Conservation (phyloP, 2,888 invertebrate genomes). For the Cephus pulcher region DNA sequence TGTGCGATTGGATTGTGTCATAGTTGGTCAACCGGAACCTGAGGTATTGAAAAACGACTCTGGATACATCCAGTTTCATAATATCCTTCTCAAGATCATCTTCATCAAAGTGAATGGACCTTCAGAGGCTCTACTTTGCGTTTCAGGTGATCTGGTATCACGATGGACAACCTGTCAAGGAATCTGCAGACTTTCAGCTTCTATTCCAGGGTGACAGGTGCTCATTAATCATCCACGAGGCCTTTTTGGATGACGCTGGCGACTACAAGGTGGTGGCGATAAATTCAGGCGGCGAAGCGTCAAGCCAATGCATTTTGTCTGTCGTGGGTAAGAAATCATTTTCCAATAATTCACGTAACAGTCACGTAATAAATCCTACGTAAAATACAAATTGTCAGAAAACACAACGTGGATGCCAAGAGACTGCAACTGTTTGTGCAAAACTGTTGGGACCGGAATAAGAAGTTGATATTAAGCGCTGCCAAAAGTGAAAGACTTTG, state of each 20-base stretch:
- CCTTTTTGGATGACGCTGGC: constrained; percentile 81
- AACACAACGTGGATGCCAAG: neutral
- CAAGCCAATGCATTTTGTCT: constrained; percentile 76
- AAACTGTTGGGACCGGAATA: neutral
- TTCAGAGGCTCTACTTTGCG: neutral
- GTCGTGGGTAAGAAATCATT: constrained; percentile 63
- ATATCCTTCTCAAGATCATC: constrained; percentile 10
- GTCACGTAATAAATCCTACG: neutral
- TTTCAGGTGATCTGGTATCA: constrained; percentile 80
- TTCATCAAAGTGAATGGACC: constrained; percentile 4
- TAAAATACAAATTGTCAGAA: neutral
- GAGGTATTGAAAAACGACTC: constrained; percentile 70
- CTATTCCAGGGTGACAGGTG: constrained; percentile 87
- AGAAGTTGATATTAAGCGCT: neutral
- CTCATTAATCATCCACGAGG: constrained; percentile 78
- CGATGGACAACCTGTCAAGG: constrained; percentile 83
- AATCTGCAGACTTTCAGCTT: constrained; percentile 84
- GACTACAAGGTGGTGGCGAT: constrained; percentile 84
- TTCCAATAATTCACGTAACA: neutral
- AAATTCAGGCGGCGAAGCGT: constrained; percentile 86
- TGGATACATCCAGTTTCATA: neutral
- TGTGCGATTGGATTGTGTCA: constrained; percentile 79
- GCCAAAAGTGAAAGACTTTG: neutral
- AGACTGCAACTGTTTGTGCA: neutral
- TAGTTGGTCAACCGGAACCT: constrained; percentile 85